Conservation (phyloP, 2,113 vertebrate species). For the Prunella fulvescens region DNA sequence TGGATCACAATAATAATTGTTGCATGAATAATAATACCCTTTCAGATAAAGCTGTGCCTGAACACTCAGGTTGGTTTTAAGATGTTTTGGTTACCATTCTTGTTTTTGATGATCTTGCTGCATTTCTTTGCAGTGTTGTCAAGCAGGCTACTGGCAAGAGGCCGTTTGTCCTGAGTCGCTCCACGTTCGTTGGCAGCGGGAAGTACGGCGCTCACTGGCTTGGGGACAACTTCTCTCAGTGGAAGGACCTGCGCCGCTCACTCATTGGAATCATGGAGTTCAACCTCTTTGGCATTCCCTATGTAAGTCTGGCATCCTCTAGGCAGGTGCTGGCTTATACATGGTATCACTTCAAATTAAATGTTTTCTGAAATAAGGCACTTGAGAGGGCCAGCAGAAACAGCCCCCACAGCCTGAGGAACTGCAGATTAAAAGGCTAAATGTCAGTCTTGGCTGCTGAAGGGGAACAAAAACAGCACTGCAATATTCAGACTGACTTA, state of each 20-base stretch:
- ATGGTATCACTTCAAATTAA: not conserved
- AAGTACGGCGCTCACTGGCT: constrained; percentile 86
- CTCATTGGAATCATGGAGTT: constrained; percentile 85
- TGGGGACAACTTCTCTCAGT: constrained; percentile 83
- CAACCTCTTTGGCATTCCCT: constrained; percentile 86
- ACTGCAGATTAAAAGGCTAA: not conserved
- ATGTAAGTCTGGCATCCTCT: constrained; percentile 67
- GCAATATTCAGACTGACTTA: not conserved
- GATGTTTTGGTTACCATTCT: fast-evolving
- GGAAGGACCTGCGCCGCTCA: constrained; percentile 85
- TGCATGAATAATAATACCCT: not conserved
- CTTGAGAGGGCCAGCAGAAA: not conserved
- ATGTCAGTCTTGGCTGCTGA: constrained; percentile 3
- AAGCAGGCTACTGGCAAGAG: constrained; percentile 53
- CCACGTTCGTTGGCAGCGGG: constrained; percentile 83
- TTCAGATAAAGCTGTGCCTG: not conserved
- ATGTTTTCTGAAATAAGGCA: not conserved
- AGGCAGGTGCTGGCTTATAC: not conserved
- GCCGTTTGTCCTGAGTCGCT: constrained; percentile 65
- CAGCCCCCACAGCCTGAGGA: not conserved
- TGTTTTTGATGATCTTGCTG: not conserved
- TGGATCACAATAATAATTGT: not conserved
- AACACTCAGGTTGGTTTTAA: not conserved
- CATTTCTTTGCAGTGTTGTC: not conserved
- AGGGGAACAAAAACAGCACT: not conserved